Evolutionary conservation across 1,140 invertebrate genomes (phyloP).

Genomic region (Stegodyphus mimosarum): DNA sequence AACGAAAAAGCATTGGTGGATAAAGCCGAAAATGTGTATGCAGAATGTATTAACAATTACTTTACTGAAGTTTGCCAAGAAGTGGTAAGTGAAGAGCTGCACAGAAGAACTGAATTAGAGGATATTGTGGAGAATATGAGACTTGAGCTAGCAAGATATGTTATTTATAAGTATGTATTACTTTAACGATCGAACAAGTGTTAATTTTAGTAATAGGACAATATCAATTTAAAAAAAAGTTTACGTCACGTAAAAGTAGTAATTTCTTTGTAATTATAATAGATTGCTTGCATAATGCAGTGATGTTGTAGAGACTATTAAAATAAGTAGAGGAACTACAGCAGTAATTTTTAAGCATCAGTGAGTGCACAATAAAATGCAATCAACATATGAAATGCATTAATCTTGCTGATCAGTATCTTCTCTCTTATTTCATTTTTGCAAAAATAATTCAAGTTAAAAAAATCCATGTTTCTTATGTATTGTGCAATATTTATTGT

Average conservation of each 20-base stretch:
- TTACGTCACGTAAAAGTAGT: background rate
- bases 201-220: background rate
- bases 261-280: too few relatives aligned
- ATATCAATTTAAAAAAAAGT: background rate
- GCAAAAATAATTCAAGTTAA: too few relatives aligned
- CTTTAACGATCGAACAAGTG: background rate
- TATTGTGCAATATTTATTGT: too few relatives aligned
- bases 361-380: too few relatives aligned
- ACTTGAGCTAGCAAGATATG: background rate
- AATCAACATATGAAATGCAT: too few relatives aligned
- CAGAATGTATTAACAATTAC: slow-evolving; percentile 21
- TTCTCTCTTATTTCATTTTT: too few relatives aligned
- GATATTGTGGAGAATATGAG: background rate
- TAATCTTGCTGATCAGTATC: too few relatives aligned
- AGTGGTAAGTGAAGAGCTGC: slow-evolving; percentile 6
- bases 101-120: background rate
- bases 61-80: slow-evolving; percentile 20
- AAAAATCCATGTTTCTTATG: too few relatives aligned
- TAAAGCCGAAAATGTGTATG: slow-evolving; percentile 14
- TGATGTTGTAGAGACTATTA: too few relatives aligned
- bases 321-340: too few relatives aligned
- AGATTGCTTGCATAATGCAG: too few relatives aligned
- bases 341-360: too few relatives aligned
- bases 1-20: background rate
- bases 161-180: slow-evolving; percentile 25